Percentiles rank a stretch among this genome's conserved stretches.
Conservation (phyloP, 2,888 invertebrate species). For the Tiliacea aurago region DNA sequence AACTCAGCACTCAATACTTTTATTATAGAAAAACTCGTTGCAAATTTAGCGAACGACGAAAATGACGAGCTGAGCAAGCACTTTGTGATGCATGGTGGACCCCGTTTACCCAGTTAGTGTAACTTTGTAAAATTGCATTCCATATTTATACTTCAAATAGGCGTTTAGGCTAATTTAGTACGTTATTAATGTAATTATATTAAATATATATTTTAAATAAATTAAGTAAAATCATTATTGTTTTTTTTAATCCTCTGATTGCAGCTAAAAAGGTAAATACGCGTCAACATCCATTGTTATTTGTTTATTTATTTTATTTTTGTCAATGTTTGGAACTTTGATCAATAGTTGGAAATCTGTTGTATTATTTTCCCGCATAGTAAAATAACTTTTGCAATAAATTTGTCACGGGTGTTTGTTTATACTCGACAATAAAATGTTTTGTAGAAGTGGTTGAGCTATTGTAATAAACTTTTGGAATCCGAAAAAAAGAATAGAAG, state of each 20-base stretch:
- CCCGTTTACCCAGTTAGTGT: neutral
- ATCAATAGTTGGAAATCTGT: constrained; percentile 10
- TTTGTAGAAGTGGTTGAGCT: constrained; percentile 10
- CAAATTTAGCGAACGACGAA: neutral
- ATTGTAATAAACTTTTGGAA: constrained; percentile 1
- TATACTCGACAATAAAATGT: neutral
- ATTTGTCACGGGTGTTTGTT: constrained; percentile 36
- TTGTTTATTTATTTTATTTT: constrained; percentile 19
- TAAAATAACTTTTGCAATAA: constrained; percentile 19
- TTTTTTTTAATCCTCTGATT: too few relatives aligned
- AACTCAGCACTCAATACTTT: neutral
- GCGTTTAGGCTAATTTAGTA: neutral
- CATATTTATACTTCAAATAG: neutral
- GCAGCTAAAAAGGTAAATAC: neutral
- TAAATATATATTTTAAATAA: too few relatives aligned
- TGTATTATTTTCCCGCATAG: constrained; percentile 14
- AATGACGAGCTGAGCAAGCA: neutral
- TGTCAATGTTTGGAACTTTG: constrained; percentile 1
- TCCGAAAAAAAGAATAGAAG: neutral
- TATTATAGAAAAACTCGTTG: too few relatives aligned
- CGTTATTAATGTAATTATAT: neutral
- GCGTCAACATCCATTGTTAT: neutral
- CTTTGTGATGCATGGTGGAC: neutral
- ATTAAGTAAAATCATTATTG: too few relatives aligned
- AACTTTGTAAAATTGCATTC: neutral